Percentiles rank a stretch among this genome's conserved stretches.
These are phyloP conservation scores for Phaethon lepturus DNA, from an alignment of 2,113 vertebrate genomes.

Conservation along the genomic window DNA sequence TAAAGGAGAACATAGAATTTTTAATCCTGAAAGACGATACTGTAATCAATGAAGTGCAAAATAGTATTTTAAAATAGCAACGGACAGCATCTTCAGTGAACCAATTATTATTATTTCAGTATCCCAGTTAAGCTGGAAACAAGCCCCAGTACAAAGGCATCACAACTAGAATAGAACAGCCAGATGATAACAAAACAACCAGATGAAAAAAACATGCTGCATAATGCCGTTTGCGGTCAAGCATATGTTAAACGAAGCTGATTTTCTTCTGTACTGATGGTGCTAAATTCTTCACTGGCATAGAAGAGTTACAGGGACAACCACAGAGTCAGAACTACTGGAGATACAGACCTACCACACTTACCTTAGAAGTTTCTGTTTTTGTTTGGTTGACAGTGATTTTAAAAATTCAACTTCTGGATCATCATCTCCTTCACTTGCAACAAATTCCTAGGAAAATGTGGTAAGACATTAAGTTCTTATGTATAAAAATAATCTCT, in stretches of 20 bases:
- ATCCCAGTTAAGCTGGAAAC: neutral
- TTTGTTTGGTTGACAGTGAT: conserved; percentile 93
- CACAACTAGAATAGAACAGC: neutral
- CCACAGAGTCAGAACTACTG: neutral
- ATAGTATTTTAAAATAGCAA: neutral
- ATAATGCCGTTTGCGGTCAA: neutral
- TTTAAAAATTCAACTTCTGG: conserved; percentile 98
- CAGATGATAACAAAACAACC: neutral
- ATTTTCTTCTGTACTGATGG: neutral
- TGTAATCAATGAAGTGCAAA: neutral
- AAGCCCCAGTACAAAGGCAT: neutral
- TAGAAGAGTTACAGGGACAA: neutral
- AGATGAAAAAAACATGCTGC: neutral
- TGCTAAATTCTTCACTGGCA: neutral
- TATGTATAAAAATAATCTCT: neutral
- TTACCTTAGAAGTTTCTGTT: conserved; percentile 96
- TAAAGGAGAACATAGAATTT: neutral
- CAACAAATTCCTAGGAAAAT: conserved; percentile 86
- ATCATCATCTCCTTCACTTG: conserved; percentile 94
- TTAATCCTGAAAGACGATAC: neutral
- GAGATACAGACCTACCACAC: neutral
- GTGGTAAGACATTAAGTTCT: neutral
- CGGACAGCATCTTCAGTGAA: neutral
- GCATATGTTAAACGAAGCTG: neutral
- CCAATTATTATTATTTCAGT: neutral